Base-by-base conservation (phyloP, 92 coral and sea anemone species). In the Actinernus sp. region DNA sequence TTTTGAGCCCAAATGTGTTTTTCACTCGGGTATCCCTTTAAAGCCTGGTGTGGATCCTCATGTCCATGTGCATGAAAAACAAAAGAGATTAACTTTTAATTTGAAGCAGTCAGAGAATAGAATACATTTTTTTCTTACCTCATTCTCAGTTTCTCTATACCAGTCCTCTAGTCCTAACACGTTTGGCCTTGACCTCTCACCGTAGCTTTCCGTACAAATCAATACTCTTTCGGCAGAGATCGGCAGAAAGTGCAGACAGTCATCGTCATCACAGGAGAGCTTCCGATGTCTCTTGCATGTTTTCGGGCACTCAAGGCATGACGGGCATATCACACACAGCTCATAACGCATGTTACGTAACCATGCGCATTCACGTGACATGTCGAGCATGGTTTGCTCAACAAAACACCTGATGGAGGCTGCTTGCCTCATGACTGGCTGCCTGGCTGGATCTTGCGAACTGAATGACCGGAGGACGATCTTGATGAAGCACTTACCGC, bases 401-500 rank as follows among this genome's bases (percentile, higher is more conserved):
- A 84, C 63, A 37, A 51, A 48, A 22, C 52, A 48, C 21, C 86
- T 66, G 22, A 79, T 62, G 16, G 54, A 56, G 18, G 90, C 90
- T 41, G 70, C 34, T n/a, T n/a, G n/a, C n/a, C n/a, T n/a, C n/a
- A n/a, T n/a, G n/a, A n/a, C n/a, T 9, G 26, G 43, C 3, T 21
- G 2, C 16, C 59, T 26, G 9, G 71, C 25, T n/a, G 1, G 18
- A 16, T 24, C 33, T 10, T 18, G 56, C 27, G 17, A 52, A 14
- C 30, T 40, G 0, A 22, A 22, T 21, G 54, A 34, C 36, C 56
- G 71, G 21, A 88, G 48, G 3, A 78, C 38, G 1, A 89, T 78
- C 59, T 89, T 80, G 53, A 89, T 67, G 43, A 73, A 85, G 3
- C 92, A 74, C 74, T 89, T 88, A 10, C 74, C 49, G 40, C 91